A percentile compares a stretch with the other conserved stretches of the same genome.
These are phyloP conservation scores for Scomberomorus guttatus DNA, from an alignment of 2,797 vertebrate species.

Conservation along the genomic window DNA sequence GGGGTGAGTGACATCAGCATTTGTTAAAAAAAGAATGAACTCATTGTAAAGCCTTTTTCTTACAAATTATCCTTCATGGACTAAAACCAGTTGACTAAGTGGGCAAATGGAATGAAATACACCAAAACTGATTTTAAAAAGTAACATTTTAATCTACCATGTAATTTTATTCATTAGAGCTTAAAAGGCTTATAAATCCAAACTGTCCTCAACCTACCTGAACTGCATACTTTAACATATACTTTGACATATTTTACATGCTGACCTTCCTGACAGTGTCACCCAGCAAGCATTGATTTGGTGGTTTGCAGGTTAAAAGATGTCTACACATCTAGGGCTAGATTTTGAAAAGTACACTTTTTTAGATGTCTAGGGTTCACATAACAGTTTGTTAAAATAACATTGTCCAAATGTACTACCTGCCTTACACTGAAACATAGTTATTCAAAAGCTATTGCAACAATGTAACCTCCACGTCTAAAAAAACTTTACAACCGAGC, in stretches of 20 bases:
- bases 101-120: not conserved
- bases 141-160: not conserved
- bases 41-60: not conserved
- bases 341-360: not conserved
- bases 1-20: constrained; percentile 90
- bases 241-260: constrained; percentile 20
- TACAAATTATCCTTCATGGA: not conserved
- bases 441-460: not conserved
- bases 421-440: not conserved
- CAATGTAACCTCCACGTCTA: not conserved
- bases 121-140: not conserved
- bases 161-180: not conserved
- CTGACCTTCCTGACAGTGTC: constrained; percentile 36
- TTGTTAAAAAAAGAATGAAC: constrained; percentile 7
- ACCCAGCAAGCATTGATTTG: constrained; percentile 7
- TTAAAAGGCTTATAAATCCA: not conserved
- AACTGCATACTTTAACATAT: no score
- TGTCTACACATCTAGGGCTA: not conserved
- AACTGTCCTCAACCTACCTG: not conserved
- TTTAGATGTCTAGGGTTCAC: not conserved
- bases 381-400: no score
- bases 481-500: not conserved
- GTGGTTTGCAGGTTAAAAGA: not conserved
- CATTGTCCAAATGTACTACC: not conserved
- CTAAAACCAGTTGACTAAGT: not conserved